A percentile compares a stretch with the other conserved stretches of the same genome.
Conservation (phyloP, 1,140 invertebrate species). For the Popillia japonica region DNA sequence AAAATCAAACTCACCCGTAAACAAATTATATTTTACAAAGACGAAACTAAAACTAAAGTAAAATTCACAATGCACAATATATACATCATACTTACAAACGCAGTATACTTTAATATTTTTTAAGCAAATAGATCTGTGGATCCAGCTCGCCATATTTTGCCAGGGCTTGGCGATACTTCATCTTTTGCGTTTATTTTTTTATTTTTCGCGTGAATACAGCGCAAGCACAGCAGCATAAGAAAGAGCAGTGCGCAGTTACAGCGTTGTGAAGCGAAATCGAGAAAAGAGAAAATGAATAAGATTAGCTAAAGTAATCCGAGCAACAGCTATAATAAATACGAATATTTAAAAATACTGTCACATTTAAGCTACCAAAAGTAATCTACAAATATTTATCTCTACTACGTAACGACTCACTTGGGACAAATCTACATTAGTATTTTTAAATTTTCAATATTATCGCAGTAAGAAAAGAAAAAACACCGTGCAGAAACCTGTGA, state of each 20-base stretch:
- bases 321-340: neutral
- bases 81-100: constrained; percentile 30
- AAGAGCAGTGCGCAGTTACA: constrained; percentile 44
- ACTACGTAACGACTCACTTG: neutral
- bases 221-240: constrained; percentile 50
- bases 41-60: constrained; percentile 32
- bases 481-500: constrained; percentile 56
- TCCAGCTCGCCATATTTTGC: constrained; percentile 58
- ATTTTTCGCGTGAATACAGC: constrained; percentile 49
- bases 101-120: constrained; percentile 38
- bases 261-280: constrained; percentile 51
- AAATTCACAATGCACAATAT: constrained; percentile 38
- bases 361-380: neutral
- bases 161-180: constrained; percentile 55
- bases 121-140: constrained; percentile 59
- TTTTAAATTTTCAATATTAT: neutral
- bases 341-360: neutral
- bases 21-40: constrained; percentile 27
- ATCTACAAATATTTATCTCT: neutral
- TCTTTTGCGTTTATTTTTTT: constrained; percentile 44
- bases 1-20: constrained; percentile 35
- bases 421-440: neutral
- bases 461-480: constrained; percentile 40
- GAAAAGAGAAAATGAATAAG: constrained; percentile 52
- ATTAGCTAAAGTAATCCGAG: constrained; percentile 20